Conservation (phyloP, 2,113 vertebrate species). For the Anhinga rufa region DNA sequence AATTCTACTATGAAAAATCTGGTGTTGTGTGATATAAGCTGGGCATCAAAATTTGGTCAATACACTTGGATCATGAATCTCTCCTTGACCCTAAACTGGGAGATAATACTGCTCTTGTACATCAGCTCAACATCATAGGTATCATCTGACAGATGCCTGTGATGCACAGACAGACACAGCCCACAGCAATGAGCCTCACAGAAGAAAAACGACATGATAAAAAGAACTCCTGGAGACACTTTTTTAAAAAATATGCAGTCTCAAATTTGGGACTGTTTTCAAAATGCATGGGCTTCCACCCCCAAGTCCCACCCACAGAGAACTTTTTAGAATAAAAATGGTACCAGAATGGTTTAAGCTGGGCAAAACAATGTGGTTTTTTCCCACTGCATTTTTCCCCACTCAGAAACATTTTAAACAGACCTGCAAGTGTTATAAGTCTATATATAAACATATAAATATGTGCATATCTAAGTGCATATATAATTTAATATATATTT, state of each 20-base stretch:
- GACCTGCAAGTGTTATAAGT: not conserved
- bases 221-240: not conserved
- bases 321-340: not conserved
- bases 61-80: not conserved
- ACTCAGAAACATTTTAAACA: not conserved
- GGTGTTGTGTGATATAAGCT: not conserved
- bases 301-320: not conserved
- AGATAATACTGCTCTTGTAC: not conserved
- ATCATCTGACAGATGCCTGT: not conserved
- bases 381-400: not conserved
- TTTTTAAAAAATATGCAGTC: not conserved
- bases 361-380: not conserved
- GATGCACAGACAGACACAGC: not conserved
- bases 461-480: too few relatives aligned
- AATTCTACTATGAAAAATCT: not conserved
- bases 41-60: not conserved
- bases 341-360: not conserved
- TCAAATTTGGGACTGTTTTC: not conserved
- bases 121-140: not conserved
- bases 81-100: not conserved
- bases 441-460: not conserved
- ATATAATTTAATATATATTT: not conserved
- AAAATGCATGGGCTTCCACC: not conserved
- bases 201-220: not conserved
- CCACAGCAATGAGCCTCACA: not conserved